Evolutionary conservation across 2,797 vertebrate genomes (phyloP).

Genomic region (Otolemur crassicaudatus): DNA sequence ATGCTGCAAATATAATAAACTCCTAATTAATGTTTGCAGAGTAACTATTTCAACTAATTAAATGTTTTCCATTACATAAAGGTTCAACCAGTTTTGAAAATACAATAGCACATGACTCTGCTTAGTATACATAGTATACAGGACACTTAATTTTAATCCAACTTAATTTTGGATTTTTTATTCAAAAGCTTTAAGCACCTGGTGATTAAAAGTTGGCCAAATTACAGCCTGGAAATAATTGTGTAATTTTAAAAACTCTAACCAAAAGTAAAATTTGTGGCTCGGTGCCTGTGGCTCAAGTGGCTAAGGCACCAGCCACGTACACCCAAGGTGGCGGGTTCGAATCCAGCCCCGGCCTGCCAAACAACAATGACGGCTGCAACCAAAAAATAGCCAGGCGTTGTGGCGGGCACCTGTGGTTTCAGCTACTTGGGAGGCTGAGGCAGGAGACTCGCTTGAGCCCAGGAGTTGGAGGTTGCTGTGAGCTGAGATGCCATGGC

Average conservation of each 20-base stretch:
- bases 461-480: no score
- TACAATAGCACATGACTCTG: neutral
- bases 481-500: no score
- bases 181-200: neutral
- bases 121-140: neutral
- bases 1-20: slow-evolving; percentile 33
- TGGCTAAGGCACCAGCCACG: no score
- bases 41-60: slow-evolving; percentile 36
- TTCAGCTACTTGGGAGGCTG: no score
- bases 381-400: no score
- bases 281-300: no score
- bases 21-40: slow-evolving; percentile 5
- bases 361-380: no score
- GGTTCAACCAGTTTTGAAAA: slow-evolving; percentile 16
- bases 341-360: no score
- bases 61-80: slow-evolving; percentile 55
- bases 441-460: no score
- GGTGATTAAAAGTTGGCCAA: neutral
- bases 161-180: neutral
- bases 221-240: neutral
- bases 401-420: no score
- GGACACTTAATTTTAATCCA: neutral
- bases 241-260: neutral
- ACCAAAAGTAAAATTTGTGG: slow-evolving; percentile 8
- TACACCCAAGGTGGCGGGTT: no score